These are phyloP conservation scores for Tillus elongatus DNA, from an alignment of 2,888 invertebrate genomes.

Conservation along the genomic window DNA sequence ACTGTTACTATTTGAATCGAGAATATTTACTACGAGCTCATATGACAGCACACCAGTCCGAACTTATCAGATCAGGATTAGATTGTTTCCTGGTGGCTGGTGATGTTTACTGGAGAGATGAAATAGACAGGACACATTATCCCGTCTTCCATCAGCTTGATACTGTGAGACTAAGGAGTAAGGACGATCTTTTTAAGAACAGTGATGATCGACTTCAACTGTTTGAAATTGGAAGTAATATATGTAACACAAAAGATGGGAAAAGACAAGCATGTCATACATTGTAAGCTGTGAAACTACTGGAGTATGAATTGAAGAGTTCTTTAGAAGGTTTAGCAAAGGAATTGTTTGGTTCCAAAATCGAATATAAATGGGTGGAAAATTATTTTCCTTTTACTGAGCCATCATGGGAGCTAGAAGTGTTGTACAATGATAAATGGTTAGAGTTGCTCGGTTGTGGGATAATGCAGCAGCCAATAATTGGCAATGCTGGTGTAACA, in stretches of 20 bases:
- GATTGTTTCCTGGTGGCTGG: constrained; percentile 89
- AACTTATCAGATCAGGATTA: constrained; percentile 74
- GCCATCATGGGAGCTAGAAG: constrained; percentile 97
- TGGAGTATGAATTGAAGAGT: constrained; percentile 77
- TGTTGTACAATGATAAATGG: constrained; percentile 76
- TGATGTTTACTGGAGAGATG: constrained; percentile 93
- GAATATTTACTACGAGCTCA: constrained; percentile 75
- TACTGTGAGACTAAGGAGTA: constrained; percentile 69
- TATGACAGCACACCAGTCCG: constrained; percentile 89
- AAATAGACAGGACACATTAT: constrained; percentile 90
- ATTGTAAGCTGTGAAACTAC: constrained; percentile 73
- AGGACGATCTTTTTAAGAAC: constrained; percentile 55
- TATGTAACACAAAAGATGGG: constrained; percentile 30
- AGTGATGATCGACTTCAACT: constrained; percentile 51
- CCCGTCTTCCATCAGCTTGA: constrained; percentile 97
- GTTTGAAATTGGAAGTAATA: constrained; percentile 52
- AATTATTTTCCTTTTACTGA: constrained; percentile 97
- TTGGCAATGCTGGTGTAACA: constrained; percentile 67
- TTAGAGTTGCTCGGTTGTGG: constrained; percentile 94
- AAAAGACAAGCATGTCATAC: constrained; percentile 79
- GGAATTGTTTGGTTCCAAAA: constrained; percentile 70
- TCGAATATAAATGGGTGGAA: constrained; percentile 70
- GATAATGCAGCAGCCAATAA: constrained; percentile 82
- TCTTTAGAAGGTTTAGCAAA: constrained; percentile 65
- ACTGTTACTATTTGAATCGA: constrained; percentile 89